A percentile compares a stretch with the other conserved stretches of the same genome.
Conservation (phyloP, 2,888 invertebrate genomes). For the Dyspetes luteomarginatus region DNA sequence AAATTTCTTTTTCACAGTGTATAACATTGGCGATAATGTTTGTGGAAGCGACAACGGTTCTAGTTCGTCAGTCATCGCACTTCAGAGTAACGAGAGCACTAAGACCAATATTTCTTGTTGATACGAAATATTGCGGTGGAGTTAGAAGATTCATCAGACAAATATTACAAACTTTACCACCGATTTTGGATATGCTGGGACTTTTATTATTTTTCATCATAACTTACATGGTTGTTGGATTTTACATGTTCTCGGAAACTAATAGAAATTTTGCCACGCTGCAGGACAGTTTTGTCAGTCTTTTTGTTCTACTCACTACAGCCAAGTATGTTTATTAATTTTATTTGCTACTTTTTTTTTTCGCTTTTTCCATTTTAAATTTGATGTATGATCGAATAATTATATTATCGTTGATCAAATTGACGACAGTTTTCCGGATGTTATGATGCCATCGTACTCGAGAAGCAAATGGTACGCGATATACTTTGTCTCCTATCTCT, state of each 20-base stretch:
- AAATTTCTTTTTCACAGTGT: conserved; percentile 85
- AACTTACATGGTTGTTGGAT: conserved; percentile 92
- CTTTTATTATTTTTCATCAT: conserved; percentile 93
- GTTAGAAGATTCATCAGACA: conserved; percentile 91
- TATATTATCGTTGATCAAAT: not conserved
- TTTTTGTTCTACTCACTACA: conserved; percentile 95
- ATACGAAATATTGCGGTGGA: conserved; percentile 93
- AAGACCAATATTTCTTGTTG: conserved; percentile 94
- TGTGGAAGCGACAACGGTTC: conserved; percentile 91
- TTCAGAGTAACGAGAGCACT: conserved; percentile 94
- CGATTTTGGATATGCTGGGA: conserved; percentile 94
- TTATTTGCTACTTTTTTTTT: conserved; percentile 21
- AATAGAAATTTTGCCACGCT: conserved; percentile 92
- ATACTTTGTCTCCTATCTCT: conserved; percentile 94
- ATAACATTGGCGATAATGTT: conserved; percentile 91
- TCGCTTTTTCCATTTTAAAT: not conserved
- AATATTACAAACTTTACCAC: conserved; percentile 93
- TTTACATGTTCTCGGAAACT: conserved; percentile 91
- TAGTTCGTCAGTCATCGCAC: conserved; percentile 92
- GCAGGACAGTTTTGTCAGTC: conserved; percentile 93
- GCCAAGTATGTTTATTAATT: conserved; percentile 90
- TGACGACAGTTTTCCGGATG: conserved; percentile 93
- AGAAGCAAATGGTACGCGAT: conserved; percentile 92
- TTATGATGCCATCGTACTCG: conserved; percentile 96
- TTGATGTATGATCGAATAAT: conserved; percentile 1